phyloP scores from a whole-genome alignment of 2,888 invertebrate genomes.

The Danaus chrysippus region DNA sequence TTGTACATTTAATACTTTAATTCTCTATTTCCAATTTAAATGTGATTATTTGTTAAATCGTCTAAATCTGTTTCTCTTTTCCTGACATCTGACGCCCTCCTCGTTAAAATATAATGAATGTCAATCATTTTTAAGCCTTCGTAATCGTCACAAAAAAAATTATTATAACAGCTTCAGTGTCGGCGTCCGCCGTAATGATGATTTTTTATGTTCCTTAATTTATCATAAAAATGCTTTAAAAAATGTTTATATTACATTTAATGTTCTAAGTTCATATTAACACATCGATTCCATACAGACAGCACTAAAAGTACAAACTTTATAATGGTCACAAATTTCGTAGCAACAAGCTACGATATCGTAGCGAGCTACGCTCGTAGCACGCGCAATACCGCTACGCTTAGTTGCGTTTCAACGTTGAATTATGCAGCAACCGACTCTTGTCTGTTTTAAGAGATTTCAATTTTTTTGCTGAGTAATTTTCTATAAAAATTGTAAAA shows the following conservation, averaged over 20 bases:
- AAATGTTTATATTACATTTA: not conserved
- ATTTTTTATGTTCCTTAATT: not conserved
- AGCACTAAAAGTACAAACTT: constrained; percentile 6
- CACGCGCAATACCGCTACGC: constrained; percentile 8
- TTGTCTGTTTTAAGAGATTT: constrained; percentile 5
- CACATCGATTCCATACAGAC: not conserved
- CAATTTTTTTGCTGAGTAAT: constrained; percentile 7
- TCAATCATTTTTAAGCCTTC: constrained; percentile 9
- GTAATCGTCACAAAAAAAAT: constrained; percentile 6
- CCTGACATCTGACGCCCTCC: constrained; percentile 12
- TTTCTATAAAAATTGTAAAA: not conserved
- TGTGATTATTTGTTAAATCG: not conserved
- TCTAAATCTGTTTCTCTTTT: constrained; percentile 5
- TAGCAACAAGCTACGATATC: constrained; percentile 8
- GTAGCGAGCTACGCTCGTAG: constrained; percentile 7
- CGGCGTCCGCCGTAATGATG: not conserved
- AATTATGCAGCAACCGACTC: constrained; percentile 7
- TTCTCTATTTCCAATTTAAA: not conserved
- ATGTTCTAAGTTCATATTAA: not conserved
- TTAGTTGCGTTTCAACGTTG: constrained; percentile 8
- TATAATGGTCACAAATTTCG: constrained; percentile 7
- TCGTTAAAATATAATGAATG: constrained; percentile 16
- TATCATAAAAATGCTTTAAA: not conserved
- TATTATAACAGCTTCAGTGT: not conserved
- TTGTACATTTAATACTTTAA: not conserved